Evolutionary conservation across 2,888 invertebrate species (phyloP).

Genomic region (Leptinotarsa haldemani): DNA sequence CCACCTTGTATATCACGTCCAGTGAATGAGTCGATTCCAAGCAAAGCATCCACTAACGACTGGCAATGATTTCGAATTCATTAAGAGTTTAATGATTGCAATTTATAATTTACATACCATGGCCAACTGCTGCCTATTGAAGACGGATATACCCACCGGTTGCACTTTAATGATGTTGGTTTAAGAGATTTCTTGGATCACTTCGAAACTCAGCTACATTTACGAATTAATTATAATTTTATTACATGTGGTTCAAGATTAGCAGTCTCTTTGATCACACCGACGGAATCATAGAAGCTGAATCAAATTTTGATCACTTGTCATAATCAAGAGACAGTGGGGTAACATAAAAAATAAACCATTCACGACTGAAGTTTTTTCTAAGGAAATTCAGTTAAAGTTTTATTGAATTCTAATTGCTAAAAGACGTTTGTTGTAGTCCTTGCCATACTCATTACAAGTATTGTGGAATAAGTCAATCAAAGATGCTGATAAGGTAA

Average conservation of each 20-base stretch:
- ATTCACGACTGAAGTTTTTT: neutral
- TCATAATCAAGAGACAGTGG: slow-evolving; percentile 22
- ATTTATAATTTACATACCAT: slow-evolving; percentile 22
- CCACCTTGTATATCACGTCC: neutral
- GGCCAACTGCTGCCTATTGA: slow-evolving; percentile 15
- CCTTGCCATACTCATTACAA: too few species aligned
- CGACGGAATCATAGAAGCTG: slow-evolving; percentile 9
- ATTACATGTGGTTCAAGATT: slow-evolving; percentile 24
- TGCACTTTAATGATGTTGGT: slow-evolving; percentile 25
- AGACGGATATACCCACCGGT: slow-evolving; percentile 25
- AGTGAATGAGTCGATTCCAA: neutral
- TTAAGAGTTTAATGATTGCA: slow-evolving; percentile 25
- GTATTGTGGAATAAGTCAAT: too few species aligned
- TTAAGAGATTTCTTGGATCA: slow-evolving; percentile 24
- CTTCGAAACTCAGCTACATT: slow-evolving; percentile 20
- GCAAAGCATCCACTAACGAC: neutral
- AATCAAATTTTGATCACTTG: slow-evolving; percentile 10
- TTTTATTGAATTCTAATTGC: too few species aligned
- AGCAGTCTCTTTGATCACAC: slow-evolving; percentile 25
- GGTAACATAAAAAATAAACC: neutral
- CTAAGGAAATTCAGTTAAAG: too few species aligned
- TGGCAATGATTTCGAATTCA: slow-evolving; percentile 26
- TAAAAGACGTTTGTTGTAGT: too few species aligned
- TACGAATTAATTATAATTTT: slow-evolving; percentile 27
- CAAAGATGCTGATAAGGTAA: too few species aligned